phyloP scores from a whole-genome alignment of 2,113 vertebrate genomes.

The Rhynchopsitta pachyrhyncha region DNA sequence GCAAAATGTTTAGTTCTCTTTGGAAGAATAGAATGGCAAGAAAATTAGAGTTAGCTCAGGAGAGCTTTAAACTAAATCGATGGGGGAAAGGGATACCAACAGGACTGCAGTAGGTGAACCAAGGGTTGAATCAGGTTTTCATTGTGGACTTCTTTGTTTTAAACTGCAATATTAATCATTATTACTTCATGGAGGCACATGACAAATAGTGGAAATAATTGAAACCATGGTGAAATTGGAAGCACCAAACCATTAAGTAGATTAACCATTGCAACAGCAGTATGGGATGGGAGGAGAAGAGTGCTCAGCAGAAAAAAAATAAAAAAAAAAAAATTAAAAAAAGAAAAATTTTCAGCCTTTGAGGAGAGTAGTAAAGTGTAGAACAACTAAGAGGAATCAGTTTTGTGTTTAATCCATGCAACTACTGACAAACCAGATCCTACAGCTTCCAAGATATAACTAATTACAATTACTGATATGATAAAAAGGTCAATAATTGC shows the following conservation, averaged over 20 bases:
- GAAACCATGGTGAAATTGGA: background rate
- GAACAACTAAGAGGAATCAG: background rate
- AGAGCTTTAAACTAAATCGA: background rate
- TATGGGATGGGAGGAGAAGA: background rate
- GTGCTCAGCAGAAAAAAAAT: background rate
- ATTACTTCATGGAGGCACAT: background rate
- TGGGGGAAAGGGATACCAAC: background rate
- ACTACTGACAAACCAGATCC: background rate
- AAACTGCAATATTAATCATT: background rate
- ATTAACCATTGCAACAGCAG: background rate
- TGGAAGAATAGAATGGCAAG: background rate
- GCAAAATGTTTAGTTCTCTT: background rate
- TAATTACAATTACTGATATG: background rate
- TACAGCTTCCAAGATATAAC: background rate
- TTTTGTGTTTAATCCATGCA: background rate
- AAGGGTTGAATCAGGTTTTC: background rate
- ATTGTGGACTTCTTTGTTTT: background rate
- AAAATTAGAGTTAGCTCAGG: background rate
- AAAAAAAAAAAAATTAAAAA: background rate
- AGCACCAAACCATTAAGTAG: background rate
- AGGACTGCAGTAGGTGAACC: background rate
- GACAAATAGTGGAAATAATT: background rate
- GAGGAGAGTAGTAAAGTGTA: background rate
- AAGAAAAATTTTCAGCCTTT: background rate
- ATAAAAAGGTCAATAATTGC: background rate